Evolutionary conservation across 1,140 invertebrate species (phyloP), one percentile per base, ranked within the genome.

Genomic region (Ylistrum balloti): DNA sequence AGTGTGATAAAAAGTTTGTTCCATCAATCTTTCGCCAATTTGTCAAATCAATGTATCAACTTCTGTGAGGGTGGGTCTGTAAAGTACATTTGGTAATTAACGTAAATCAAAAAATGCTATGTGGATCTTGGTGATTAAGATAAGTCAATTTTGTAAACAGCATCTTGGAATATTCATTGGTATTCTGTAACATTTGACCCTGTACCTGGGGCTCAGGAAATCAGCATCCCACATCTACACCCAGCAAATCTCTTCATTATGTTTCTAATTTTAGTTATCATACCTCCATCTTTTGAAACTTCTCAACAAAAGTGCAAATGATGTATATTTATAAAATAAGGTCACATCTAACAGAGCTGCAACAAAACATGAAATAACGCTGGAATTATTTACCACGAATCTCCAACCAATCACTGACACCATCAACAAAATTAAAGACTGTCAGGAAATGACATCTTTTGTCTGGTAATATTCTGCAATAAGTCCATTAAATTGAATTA

Each of bases 1-100:
- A 5, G 17, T 74, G 9, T 74, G n/a, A 74, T 74, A 74, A 74
- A 74, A 74, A 74, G 17, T 22, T 17, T 15, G 41, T 15, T 17
- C 17, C 56, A 74, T n/a, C 3, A 22, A 28, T 5, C n/a, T 74
- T 74, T 74, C 22, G 5, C 28, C 56, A 28, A 74, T 28, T 74
- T 74, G 56, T 74, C 56, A 74, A 74, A 74, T 74, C 11, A 74
- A 28, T n/a, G 17, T 28, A 74, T 7, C 15, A 74, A 28, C 28
- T 17, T 74, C 22, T 1, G 11, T 1, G 56, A 74, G 56, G 11
- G 5, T 74, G n/a, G 2, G 22, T n/a, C 56, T n/a, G 22, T 28
- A 74, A 74, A 28, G 56, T 74, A 74, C 56, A 74, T 74, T 74
- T 74, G 56, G 56, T 74, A 74, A n/a, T 74, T 74, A 74, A 74